Base-by-base conservation (phyloP, 2,888 invertebrate species). In the Leucophenga montana region DNA sequence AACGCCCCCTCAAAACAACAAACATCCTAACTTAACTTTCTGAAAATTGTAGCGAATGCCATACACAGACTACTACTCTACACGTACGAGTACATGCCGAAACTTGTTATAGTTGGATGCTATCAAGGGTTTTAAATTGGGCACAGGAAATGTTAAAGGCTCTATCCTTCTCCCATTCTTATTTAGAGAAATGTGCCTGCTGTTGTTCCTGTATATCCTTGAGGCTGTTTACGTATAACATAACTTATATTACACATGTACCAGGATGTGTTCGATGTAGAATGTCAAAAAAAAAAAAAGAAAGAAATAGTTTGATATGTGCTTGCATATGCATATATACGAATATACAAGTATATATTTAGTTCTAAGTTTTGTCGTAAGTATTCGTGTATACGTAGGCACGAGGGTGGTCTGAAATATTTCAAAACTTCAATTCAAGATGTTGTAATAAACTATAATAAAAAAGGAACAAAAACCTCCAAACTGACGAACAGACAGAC, bases 201-300 rank as follows among this genome's bases (percentile, higher is more conserved):
- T 50, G 50, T 16, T n/a, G 18, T 20, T 20, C n/a, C 16, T n/a
- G 6, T 66, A 69, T 75, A 78, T 84, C 79, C 79, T 83, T 82
- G 76, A 84, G 79, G 78, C 77, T 75, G 67, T 71, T 77, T 67
- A 66, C 50, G 53, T 64, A 39, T 48, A 66, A 57, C 61, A 56
- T 67, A 74, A 74, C 75, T 77, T 74, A 73, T 71, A 57, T 73
- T 75, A 76, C 70, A 77, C 72, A 74, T 75, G 71, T 73, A 75
- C 61, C 74, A 74, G 76, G 79, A 82, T 78, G 75, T 81, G 77
- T 73, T 5, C 39, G 11, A 5, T 39, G 39, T 8, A 39, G 39
- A 39, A 27, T 2, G 27, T 4, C 2, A 27, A 27, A 27, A 27
- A 27, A 27, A 27, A 39, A 39, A 39, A 39, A 39, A 27, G 4